These are phyloP conservation scores for Cryptosula pallasiana DNA, from an alignment of 2,888 invertebrate genomes.

Conservation along the genomic window DNA sequence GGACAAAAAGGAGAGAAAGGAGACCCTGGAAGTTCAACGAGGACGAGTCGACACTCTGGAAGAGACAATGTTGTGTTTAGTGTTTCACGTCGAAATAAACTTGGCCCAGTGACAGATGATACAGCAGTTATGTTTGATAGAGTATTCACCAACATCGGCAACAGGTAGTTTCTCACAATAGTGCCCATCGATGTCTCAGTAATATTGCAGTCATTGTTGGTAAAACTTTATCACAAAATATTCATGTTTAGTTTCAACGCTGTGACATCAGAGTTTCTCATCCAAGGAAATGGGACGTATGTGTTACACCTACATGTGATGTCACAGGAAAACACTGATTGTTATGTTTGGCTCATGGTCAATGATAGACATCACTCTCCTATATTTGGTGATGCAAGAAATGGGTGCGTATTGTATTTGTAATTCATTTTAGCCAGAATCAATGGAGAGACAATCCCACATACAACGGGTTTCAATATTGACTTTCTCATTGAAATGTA, in stretches of 20 bases:
- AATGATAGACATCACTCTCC: slow-evolving; percentile 44
- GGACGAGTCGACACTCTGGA: slow-evolving; percentile 27
- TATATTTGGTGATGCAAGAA: slow-evolving; percentile 6
- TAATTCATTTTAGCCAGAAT: too few species aligned
- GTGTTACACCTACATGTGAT: slow-evolving; percentile 46
- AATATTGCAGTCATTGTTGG: too few species aligned
- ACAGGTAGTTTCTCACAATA: slow-evolving; percentile 30
- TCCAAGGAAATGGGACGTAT: slow-evolving; percentile 46
- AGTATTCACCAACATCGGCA: slow-evolving; percentile 43
- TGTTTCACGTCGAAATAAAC: slow-evolving; percentile 40
- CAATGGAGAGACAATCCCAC: too few species aligned
- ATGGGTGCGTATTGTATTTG: too few species aligned
- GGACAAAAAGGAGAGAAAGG: slow-evolving; percentile 33
- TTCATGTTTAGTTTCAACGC: slow-evolving; percentile 40
- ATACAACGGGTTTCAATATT: too few species aligned
- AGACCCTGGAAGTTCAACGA: slow-evolving; percentile 27
- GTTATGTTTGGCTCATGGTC: slow-evolving; percentile 49
- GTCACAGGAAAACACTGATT: slow-evolving; percentile 43
- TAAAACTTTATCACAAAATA: too few species aligned
- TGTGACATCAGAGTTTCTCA: slow-evolving; percentile 46
- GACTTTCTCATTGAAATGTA: too few species aligned
- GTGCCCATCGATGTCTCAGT: too few species aligned
- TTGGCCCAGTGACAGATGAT: slow-evolving; percentile 48
- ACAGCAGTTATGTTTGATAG: slow-evolving; percentile 46
- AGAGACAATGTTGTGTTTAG: slow-evolving; percentile 44